Base-by-base conservation (phyloP, 2,113 vertebrate genomes). In the Psilopsiagon aymara region DNA sequence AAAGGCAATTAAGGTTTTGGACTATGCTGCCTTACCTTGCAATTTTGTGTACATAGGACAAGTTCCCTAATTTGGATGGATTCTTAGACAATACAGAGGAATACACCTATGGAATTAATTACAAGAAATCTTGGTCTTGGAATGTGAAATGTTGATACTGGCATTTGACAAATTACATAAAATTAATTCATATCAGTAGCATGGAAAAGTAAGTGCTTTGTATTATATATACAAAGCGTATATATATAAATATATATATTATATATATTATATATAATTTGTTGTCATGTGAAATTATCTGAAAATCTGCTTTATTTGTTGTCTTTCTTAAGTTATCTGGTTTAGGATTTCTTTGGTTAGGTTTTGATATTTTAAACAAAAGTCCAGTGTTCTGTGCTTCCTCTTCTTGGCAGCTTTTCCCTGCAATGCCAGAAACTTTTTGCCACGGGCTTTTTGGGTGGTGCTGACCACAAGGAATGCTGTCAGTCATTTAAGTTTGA, bases 281-380 rank as follows among this genome's bases (percentile, higher is more conserved):
- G 29, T 73, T 93, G 57, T 86, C 18, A 37, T 71, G 21, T 86
- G 66, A 64, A 90, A 82, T 79, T 41, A 90, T 71, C 57, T 90
- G 86, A 63, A 93, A 90, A 82, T 73, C 39, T 86, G 51, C n/a
- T 88, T 91, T 67, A 55, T 83, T 83, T 96, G n/a, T 84, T n/a
- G 33, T 73, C 35, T 96, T 75, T 81, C 73, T 82, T 52, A 70
- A 19, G 43, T 88, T 96, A 82, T 86, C 82, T 66, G 39, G 74
- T 88, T 62, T 39, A 79, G 33, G 80, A 52, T 86, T 95, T 88
- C 35, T 90, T 77, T 74, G 39, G 64, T 88, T 83, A 47, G n/a
- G 33, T 90, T 95, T 86, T 86, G 74, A 68, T 76, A 84, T 70
- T 78, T 78, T 71, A 79, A 88, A 90, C 62, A 93, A 69, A 83